phyloP scores from a whole-genome alignment of 2,888 invertebrate genomes.

The Ganaspis brasiliensis region DNA sequence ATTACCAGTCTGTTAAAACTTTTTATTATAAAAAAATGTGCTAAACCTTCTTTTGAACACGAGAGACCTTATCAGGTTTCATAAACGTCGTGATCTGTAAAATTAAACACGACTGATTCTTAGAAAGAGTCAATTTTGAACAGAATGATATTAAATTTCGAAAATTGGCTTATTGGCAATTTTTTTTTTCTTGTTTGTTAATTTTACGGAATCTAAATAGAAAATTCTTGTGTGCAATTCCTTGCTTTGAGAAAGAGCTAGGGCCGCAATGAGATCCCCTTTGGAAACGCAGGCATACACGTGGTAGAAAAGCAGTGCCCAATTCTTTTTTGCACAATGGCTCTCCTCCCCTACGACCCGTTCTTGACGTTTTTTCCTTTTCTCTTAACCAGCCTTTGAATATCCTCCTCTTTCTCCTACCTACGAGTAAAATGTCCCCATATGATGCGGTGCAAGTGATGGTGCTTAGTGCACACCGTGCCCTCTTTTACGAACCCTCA shows the following conservation, averaged over 20 bases:
- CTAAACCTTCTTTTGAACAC: neutral
- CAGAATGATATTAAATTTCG: constrained; percentile 2
- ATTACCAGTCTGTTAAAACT: neutral
- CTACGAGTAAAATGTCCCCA: constrained; percentile 29
- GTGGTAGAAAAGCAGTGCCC: constrained; percentile 62
- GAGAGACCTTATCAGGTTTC: neutral
- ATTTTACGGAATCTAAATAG: neutral
- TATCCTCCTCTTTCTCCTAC: constrained; percentile 19
- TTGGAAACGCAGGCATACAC: constrained; percentile 60
- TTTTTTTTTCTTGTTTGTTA: neutral
- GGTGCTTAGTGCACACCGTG: constrained; percentile 25
- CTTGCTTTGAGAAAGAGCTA: constrained; percentile 1
- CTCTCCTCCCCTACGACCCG: constrained; percentile 49
- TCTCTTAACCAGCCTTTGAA: neutral
- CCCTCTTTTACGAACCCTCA: constrained; percentile 20
- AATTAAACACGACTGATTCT: neutral
- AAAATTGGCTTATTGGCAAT: neutral
- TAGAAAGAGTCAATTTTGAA: neutral
- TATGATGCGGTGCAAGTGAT: constrained; percentile 22
- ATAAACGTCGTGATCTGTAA: constrained; percentile 1
- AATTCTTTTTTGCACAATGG: constrained; percentile 73
- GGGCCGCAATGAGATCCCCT: constrained; percentile 63
- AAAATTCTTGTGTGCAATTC: neutral
- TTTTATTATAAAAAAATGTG: neutral
- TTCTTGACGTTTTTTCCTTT: constrained; percentile 35